Evolutionary conservation across 2,113 vertebrate genomes (phyloP), one percentile per base, ranked within the genome.

Genomic region (Ailuropoda melanoleuca): DNA sequence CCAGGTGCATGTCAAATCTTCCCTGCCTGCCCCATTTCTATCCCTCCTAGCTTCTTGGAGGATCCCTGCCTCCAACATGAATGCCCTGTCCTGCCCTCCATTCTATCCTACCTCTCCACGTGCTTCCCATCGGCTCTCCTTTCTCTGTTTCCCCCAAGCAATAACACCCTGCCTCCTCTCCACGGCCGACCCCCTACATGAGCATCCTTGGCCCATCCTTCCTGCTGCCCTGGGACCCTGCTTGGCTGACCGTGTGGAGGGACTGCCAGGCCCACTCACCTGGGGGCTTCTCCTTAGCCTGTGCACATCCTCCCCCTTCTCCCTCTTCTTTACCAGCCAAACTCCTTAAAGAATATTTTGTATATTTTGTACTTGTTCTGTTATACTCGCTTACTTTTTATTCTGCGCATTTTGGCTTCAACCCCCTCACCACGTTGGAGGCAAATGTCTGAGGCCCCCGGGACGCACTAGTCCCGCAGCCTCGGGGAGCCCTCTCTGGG

Each of bases 131-230:
- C 18, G 12, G n/a, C 19, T 81, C 64, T 81, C 23, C 56, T 58
- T 84, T 53, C 72, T 46, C 66, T 29, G 34, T 26, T 31, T 81
- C 53, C 53, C 50, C 3, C 87, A 46, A 87, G 68, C 19, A 68
- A 37, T 23, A 24, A 81, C 18, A 18, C 9, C 19, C 58, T 21
- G 74, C n/a, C 43, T 74, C 18, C 24, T 68, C 64, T 82, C 37
- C 12, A 17, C 56, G 53, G 84, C n/a, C 39, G 55, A 34, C 4
- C 11, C 18, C 14, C 21, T 2, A 9, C 23, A 1, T 0, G 1
- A 64, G 55, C 31, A 43, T 19, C 24, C 37, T 37, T 46, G 66
- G 77, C 26, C 48, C 58, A 10, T 15, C 64, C 34, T 66, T n/a
- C 37, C 31, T 7, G 15, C 2, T 6, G 31, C 43, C 74, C 53